Evolutionary conservation across 1,140 invertebrate genomes (phyloP).

Genomic region (Delia radicum): DNA sequence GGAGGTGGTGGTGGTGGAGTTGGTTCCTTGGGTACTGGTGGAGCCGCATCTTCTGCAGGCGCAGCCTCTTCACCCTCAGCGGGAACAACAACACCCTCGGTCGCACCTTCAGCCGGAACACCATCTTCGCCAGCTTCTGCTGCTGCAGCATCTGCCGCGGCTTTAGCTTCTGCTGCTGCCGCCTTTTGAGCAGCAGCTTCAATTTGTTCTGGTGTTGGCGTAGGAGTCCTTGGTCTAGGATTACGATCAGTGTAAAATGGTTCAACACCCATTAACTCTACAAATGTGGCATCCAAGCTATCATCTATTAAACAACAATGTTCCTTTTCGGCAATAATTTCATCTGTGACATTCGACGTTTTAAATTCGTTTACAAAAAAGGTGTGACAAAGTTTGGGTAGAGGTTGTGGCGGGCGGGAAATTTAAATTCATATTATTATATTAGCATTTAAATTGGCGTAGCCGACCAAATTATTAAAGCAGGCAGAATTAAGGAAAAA

Average conservation of each 20-base stretch:
- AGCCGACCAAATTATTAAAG: no score
- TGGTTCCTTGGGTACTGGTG: constrained; percentile 43
- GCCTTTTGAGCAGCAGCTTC: constrained; percentile 32
- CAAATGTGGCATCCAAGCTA: constrained; percentile 95
- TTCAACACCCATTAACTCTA: constrained; percentile 81
- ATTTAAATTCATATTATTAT: no score
- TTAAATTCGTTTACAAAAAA: background rate
- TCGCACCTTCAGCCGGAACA: constrained; percentile 18
- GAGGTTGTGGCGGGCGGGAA: background rate
- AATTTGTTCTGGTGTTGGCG: constrained; percentile 46
- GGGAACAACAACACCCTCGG: constrained; percentile 2
- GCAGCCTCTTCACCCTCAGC: constrained; percentile 31
- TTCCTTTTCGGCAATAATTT: constrained; percentile 96
- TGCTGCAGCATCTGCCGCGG: constrained; percentile 32
- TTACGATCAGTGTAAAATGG: constrained; percentile 56
- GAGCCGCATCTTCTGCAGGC: constrained; percentile 24
- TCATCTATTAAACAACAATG: constrained; percentile 97
- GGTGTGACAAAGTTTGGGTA: background rate
- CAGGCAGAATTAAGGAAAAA: no score
- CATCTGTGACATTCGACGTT: constrained; percentile 68
- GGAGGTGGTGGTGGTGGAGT: constrained; percentile 53
- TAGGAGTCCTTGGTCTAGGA: constrained; percentile 54
- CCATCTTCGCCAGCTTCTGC: constrained; percentile 29
- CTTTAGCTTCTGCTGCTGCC: constrained; percentile 32
- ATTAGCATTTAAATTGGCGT: no score